Evolutionary conservation across 2,888 invertebrate genomes (phyloP), one percentile per base, ranked within the genome.

Genomic region (Drosophila acutilabella): DNA sequence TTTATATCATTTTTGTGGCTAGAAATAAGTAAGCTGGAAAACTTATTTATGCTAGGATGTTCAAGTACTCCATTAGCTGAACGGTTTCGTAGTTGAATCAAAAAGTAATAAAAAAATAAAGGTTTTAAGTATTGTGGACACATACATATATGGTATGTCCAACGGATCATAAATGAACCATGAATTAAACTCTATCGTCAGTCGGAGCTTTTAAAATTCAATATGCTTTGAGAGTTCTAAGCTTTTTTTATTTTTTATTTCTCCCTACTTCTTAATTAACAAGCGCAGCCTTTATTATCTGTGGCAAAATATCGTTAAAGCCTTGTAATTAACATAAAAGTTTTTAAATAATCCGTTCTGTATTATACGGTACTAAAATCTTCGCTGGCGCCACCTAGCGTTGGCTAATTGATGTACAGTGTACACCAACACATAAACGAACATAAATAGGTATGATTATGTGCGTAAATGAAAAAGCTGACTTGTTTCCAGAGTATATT

Each of bases 1-100:
- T 56, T 64, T 56, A 41, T 40, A 52, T 61, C 58, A 66, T 62
- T 54, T 61, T 58, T 74, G 66, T 62, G 71, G 71, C 48, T 13
- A 38, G 5, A 38, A 54, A 51, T 13, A 57, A 57, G 38, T 16
- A 4, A 20, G n/a, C 2, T 4, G 33, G 18, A 40, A 65, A 64
- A 74, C 65, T 53, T 36, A 58, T 70, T 54, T 47, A 42, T 57
- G 33, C 52, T 42, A 38, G 30, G 20, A 45, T 54, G 30, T 41
- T 59, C 2, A 50, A 26, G 30, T 48, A 33, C 11, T 57, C 20
- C 44, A 64, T 47, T 53, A 42, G 36, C 5, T 5, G 11, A 33
- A 6, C 14, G 4, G n/a, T 5, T 48, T 48, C 33, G 30, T 13
- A n/a, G 50, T 36, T 18, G 13, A 13, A 38, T 47, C 10, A 16